phyloP scores from a whole-genome alignment of 2,888 invertebrate genomes.

The Eilema griseolum region DNA sequence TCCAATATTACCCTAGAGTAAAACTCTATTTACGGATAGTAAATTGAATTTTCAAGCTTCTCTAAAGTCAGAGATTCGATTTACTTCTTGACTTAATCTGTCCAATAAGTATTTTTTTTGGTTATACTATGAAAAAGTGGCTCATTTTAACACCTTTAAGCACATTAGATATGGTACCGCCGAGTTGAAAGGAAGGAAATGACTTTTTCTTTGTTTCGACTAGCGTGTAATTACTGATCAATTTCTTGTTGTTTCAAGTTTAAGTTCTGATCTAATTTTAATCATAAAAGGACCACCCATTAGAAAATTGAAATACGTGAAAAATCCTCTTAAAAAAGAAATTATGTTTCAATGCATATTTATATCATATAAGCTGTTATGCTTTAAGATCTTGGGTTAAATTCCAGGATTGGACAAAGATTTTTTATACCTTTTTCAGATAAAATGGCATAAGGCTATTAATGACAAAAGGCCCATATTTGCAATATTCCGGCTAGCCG shows the following conservation, averaged over 20 bases:
- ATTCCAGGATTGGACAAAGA: no score
- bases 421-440: no score
- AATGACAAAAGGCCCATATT: no score
- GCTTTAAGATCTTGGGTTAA: no score
- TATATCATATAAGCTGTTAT: background rate
- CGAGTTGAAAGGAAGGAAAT: constrained; percentile 72
- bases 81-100: constrained; percentile 39
- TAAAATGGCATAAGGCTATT: no score
- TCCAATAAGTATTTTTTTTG: constrained; percentile 30
- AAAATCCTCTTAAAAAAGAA: background rate
- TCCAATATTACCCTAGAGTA: constrained; percentile 35
- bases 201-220: constrained; percentile 67
- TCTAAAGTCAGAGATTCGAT: constrained; percentile 36
- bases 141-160: constrained; percentile 36
- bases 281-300: constrained; percentile 62
- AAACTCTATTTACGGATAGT: constrained; percentile 35
- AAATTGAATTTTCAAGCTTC: constrained; percentile 44
- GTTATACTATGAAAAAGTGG: constrained; percentile 27
- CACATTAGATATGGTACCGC: constrained; percentile 56
- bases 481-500: no score
- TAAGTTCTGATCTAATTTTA: constrained; percentile 52
- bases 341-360: background rate
- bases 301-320: constrained; percentile 7
- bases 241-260: constrained; percentile 68
- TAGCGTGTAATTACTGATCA: constrained; percentile 74